A percentile compares a stretch with the other conserved stretches of the same genome.
These are phyloP conservation scores for Prochilodus magdalenae DNA, from an alignment of 2,113 vertebrate genomes.

Conservation along the genomic window DNA sequence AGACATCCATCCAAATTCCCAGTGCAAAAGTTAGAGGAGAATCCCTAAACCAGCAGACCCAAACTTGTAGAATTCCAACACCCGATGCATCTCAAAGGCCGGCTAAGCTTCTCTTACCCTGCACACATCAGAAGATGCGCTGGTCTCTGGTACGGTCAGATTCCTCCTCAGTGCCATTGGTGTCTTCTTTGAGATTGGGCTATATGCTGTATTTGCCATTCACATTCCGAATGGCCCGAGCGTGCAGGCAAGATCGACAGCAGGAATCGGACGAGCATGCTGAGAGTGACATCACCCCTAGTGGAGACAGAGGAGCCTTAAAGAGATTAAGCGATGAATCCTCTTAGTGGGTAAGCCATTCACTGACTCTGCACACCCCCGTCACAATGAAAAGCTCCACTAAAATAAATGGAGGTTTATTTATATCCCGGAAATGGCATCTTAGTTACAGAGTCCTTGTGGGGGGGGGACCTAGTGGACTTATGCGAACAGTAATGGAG, in stretches of 20 bases:
- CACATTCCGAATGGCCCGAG: conserved; percentile 3
- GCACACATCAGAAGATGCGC: conserved; percentile 46
- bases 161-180: conserved; percentile 63
- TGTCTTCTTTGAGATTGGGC: conserved; percentile 22
- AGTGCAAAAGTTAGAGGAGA: too few species aligned
- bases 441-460: not conserved
- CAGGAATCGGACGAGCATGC: conserved; percentile 59
- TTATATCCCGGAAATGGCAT: conserved; percentile 41
- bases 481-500: not conserved
- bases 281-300: conserved; percentile 38
- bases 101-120: conserved; percentile 65
- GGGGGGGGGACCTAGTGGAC: not conserved
- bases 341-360: conserved; percentile 66
- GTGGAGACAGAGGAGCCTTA: conserved; percentile 66
- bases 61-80: not conserved
- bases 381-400: conserved; percentile 47
- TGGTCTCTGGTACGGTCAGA: conserved; percentile 27
- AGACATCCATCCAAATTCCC: not conserved
- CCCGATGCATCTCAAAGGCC: not conserved
- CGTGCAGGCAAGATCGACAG: conserved; percentile 39
- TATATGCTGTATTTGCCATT: not conserved
- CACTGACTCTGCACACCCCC: conserved; percentile 59
- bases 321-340: conserved; percentile 74
- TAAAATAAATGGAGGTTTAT: conserved; percentile 62
- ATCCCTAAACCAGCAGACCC: not conserved